Evolutionary conservation across 1,140 invertebrate species (phyloP).

Genomic region (Halyomorpha halys): DNA sequence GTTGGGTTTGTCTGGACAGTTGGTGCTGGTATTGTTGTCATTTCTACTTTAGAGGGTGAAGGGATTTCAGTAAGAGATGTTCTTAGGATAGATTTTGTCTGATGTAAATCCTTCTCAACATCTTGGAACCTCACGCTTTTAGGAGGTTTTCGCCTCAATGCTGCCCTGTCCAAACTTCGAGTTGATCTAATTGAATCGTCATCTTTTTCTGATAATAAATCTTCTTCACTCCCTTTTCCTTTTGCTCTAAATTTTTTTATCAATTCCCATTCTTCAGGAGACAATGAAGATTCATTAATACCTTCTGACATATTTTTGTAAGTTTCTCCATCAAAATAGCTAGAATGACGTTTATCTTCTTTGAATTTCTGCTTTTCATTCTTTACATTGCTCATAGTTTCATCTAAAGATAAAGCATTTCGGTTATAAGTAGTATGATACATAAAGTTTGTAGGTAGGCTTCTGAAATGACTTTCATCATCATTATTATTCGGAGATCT

Average conservation of each 20-base stretch:
- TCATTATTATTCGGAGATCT: too few relatives aligned
- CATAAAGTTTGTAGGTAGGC: too few relatives aligned
- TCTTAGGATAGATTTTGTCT: conserved; percentile 9
- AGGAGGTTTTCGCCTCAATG: background rate
- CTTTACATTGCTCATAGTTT: too few relatives aligned
- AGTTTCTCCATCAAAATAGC: too few relatives aligned
- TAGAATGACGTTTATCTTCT: too few relatives aligned
- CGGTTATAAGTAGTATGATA: too few relatives aligned
- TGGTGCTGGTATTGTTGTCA: conserved; percentile 13
- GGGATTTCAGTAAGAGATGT: conserved; percentile 21
- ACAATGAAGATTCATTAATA: background rate
- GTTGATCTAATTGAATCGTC: background rate
- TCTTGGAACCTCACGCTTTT: conserved; percentile 3
- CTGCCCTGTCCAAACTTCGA: background rate
- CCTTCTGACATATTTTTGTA: too few relatives aligned
- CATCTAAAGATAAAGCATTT: too few relatives aligned
- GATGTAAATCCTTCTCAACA: background rate
- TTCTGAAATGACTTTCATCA: too few relatives aligned
- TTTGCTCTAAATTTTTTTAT: background rate
- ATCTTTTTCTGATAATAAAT: conserved; percentile 8
- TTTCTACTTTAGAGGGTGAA: conserved; percentile 23
- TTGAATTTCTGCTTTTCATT: too few relatives aligned
- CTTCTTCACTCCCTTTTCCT: conserved; percentile 1
- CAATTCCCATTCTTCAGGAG: conserved; percentile 4
- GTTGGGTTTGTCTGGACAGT: conserved; percentile 6